Evolutionary conservation across 2,797 vertebrate genomes (phyloP).

Genomic region (Moxostoma hubbsi): DNA sequence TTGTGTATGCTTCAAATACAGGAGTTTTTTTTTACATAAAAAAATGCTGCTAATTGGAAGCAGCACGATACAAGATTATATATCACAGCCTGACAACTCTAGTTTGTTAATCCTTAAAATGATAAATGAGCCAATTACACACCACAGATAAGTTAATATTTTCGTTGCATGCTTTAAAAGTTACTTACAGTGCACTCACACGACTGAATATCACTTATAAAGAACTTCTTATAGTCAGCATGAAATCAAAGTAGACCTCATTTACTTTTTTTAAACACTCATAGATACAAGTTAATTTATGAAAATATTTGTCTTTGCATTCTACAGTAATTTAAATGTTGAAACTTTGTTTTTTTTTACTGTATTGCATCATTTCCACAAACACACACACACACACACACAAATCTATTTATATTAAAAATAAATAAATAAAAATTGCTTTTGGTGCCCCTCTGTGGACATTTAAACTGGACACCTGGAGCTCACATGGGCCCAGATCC

Average conservation of each 20-base stretch:
- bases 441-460: too few species aligned
- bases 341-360: too few species aligned
- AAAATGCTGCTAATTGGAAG: conserved; percentile 7
- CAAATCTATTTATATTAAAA: too few species aligned
- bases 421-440: too few species aligned
- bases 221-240: background rate
- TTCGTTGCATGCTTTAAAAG: background rate
- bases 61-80: background rate
- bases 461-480: too few species aligned
- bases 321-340: too few species aligned
- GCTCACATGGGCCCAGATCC: too few species aligned
- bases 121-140: conserved; percentile 41
- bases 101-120: background rate
- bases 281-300: too few species aligned
- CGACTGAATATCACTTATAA: background rate
- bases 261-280: too few species aligned
- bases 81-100: background rate
- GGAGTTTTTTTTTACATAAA: background rate
- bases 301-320: too few species aligned
- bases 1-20: background rate
- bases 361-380: too few species aligned
- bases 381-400: too few species aligned
- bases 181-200: background rate
- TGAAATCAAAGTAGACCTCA: background rate
- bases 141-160: background rate